phyloP scores from a whole-genome alignment of 2,888 invertebrate species.

The Trichopria drosophilae region DNA sequence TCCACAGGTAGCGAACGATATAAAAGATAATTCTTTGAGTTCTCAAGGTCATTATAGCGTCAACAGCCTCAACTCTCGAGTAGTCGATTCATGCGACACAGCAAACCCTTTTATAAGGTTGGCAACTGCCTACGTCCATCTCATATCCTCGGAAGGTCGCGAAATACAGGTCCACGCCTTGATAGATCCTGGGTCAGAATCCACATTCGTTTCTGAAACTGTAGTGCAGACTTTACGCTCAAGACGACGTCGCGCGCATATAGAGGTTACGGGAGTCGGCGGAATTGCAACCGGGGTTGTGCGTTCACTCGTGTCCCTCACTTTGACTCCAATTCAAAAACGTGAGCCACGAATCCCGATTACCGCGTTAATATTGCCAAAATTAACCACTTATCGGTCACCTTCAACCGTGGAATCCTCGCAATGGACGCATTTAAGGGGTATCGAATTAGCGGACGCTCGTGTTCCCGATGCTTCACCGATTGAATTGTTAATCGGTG shows the following conservation, averaged over 20 bases:
- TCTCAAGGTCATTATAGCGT: too few species aligned
- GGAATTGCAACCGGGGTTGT: neutral
- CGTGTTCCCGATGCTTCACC: slow-evolving; percentile 4
- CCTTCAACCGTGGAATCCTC: neutral
- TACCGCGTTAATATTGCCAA: neutral
- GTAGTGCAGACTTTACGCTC: neutral
- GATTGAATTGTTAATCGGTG: slow-evolving; percentile 16
- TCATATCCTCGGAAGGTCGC: too few species aligned
- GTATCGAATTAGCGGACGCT: slow-evolving; percentile 15
- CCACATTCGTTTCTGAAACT: neutral
- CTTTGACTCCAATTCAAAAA: neutral
- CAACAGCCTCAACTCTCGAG: too few species aligned
- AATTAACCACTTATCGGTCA: neutral
- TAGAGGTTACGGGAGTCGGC: neutral
- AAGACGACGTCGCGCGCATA: neutral
- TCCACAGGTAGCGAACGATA: too few species aligned
- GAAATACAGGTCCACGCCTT: neutral
- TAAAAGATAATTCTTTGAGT: too few species aligned
- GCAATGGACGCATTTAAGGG: slow-evolving; percentile 14
- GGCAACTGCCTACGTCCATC: too few species aligned
- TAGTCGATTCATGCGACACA: too few species aligned
- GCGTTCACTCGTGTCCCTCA: neutral
- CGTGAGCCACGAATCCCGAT: too few species aligned
- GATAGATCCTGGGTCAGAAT: neutral
- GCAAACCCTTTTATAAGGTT: too few species aligned